phyloP scores from a whole-genome alignment of 2,797 vertebrate genomes.

The Poecilia wingei region DNA sequence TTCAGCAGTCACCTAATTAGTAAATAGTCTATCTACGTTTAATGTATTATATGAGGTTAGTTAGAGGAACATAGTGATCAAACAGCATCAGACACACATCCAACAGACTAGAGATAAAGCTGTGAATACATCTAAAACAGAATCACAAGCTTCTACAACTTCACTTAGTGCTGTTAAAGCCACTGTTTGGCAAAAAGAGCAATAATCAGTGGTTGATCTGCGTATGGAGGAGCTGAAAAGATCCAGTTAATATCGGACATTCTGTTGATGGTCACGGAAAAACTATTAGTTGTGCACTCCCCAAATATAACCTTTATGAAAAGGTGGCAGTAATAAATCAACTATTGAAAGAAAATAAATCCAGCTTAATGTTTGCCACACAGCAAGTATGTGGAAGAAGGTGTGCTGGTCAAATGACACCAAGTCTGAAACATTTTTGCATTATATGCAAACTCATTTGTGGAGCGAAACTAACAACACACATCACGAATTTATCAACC shows the following conservation, averaged over 20 bases:
- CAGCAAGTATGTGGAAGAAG: not conserved
- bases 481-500: not conserved
- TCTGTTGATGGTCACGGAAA: not conserved
- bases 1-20: too few species aligned
- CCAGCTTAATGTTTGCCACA: not conserved
- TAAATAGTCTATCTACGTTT: too few species aligned
- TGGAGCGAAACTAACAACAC: not conserved
- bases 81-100: too few species aligned
- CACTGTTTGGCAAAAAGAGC: not conserved
- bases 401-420: not conserved
- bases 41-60: too few species aligned
- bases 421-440: not conserved
- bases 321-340: not conserved
- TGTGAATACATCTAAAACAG: not conserved
- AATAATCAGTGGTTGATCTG: not conserved
- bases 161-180: not conserved
- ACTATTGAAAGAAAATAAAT: not conserved
- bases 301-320: not conserved
- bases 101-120: not conserved
- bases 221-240: not conserved
- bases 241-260: not conserved
- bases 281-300: not conserved
- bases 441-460: constrained; percentile 2
- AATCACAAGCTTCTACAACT: not conserved
- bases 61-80: too few species aligned